These are phyloP conservation scores for Aphyosemion australe DNA, from an alignment of 2,113 vertebrate genomes.

Conservation along the genomic window DNA sequence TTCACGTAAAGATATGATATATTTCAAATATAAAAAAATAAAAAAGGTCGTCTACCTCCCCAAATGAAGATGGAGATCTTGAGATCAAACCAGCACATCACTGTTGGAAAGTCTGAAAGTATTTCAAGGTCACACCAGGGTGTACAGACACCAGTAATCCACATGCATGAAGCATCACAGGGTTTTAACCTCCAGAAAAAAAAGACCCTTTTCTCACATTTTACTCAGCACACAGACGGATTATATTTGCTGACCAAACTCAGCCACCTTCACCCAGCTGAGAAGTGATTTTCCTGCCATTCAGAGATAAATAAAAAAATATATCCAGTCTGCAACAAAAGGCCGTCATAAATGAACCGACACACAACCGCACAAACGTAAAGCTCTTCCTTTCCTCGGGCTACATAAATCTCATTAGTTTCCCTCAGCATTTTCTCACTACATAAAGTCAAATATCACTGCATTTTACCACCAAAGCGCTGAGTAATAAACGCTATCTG, in stretches of 20 bases:
- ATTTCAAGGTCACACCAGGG: slow-evolving; percentile 28
- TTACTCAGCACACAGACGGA: slow-evolving; percentile 24
- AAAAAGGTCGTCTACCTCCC: not conserved
- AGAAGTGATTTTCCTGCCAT: slow-evolving; percentile 37
- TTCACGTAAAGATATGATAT: too few relatives aligned
- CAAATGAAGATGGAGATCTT: not conserved
- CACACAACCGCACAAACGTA: slow-evolving; percentile 18
- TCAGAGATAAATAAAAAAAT: slow-evolving; percentile 25
- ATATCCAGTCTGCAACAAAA: slow-evolving; percentile 1
- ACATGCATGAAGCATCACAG: slow-evolving; percentile 10
- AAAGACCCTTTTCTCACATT: slow-evolving; percentile 2
- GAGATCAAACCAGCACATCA: slow-evolving; percentile 3
- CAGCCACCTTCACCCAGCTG: slow-evolving; percentile 8
- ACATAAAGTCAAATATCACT: slow-evolving; percentile 43
- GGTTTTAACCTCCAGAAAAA: slow-evolving; percentile 38
- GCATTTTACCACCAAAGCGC: slow-evolving; percentile 56
- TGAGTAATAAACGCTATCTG: slow-evolving; percentile 41
- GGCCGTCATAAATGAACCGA: slow-evolving; percentile 32
- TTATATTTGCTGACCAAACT: slow-evolving; percentile 32
- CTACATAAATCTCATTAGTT: slow-evolving; percentile 53
- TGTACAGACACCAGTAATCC: slow-evolving; percentile 1
- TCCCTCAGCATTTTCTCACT: slow-evolving; percentile 32
- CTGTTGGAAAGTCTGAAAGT: slow-evolving; percentile 16
- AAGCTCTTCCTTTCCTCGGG: slow-evolving; percentile 36
- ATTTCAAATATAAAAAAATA: too few relatives aligned